phyloP scores from a whole-genome alignment of 2,113 vertebrate species.

The Vidua chalybeata region DNA sequence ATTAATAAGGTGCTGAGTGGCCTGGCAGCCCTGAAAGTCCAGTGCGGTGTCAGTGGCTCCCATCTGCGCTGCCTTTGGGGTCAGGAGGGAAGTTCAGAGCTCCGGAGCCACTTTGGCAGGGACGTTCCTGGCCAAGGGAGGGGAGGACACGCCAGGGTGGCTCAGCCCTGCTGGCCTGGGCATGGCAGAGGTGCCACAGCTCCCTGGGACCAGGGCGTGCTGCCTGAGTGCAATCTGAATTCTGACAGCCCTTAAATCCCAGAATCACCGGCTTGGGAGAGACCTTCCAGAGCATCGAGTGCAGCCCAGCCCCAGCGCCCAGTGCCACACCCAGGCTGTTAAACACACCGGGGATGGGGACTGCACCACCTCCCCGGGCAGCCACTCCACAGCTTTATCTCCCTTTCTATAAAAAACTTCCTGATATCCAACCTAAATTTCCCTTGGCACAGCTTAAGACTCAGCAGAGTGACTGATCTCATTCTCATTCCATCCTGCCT shows the following conservation, averaged over 20 bases:
- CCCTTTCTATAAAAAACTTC: not conserved
- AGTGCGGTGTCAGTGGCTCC: not conserved
- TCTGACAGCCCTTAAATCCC: too few relatives aligned
- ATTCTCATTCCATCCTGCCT: rapidly evolving
- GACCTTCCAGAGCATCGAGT: not conserved
- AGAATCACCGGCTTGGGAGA: not conserved
- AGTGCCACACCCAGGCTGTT: not conserved
- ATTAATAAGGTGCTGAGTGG: not conserved
- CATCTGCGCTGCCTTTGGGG: not conserved
- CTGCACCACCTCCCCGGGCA: not conserved
- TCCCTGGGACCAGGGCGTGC: rapidly evolving
- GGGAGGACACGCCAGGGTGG: not conserved
- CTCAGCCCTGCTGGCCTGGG: not conserved
- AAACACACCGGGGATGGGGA: not conserved
- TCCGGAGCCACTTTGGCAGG: not conserved
- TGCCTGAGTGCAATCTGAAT: rapidly evolving
- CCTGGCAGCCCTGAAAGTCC: not conserved
- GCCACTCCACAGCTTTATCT: too few relatives aligned
- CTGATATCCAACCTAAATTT: not conserved
- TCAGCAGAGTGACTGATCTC: rapidly evolving
- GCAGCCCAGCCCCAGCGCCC: not conserved
- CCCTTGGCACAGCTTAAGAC: not conserved
- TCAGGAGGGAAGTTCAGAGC: not conserved
- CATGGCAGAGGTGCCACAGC: not conserved
- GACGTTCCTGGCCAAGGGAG: not conserved